Conservation (phyloP, 2,888 invertebrate genomes). For the Synergus japonicus region DNA sequence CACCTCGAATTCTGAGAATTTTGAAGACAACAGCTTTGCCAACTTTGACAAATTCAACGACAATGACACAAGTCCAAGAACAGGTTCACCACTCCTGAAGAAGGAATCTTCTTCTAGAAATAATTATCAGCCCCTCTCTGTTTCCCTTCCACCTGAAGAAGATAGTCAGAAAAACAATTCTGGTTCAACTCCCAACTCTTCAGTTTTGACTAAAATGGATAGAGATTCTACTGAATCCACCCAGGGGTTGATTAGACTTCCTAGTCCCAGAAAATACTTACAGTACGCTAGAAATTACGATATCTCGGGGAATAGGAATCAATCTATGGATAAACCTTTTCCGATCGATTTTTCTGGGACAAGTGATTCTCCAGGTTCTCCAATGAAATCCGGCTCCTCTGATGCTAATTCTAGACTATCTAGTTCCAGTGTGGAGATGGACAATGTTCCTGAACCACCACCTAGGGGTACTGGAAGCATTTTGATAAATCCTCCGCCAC, state of each 20-base stretch:
- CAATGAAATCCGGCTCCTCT: conserved; percentile 69
- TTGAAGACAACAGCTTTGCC: conserved; percentile 78
- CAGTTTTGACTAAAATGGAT: conserved; percentile 63
- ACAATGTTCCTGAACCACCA: conserved; percentile 82
- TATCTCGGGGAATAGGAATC: conserved; percentile 57
- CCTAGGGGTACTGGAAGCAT: conserved; percentile 83
- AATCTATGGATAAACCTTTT: conserved; percentile 69
- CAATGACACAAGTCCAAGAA: conserved; percentile 54
- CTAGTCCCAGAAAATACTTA: conserved; percentile 75
- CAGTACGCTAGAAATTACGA: conserved; percentile 68
- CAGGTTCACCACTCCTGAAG: conserved; percentile 55
- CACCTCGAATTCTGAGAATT: conserved; percentile 65
- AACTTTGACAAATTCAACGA: conserved; percentile 67
- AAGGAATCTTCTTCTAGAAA: conserved; percentile 67
- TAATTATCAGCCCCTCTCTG: conserved; percentile 83
- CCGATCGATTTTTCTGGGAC: conserved; percentile 70
- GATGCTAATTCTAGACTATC: conserved; percentile 72
- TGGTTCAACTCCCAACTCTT: conserved; percentile 72
- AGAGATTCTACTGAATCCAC: conserved; percentile 62
- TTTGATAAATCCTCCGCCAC: conserved; percentile 84
- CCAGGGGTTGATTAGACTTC: conserved; percentile 71
- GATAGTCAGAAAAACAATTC: conserved; percentile 4
- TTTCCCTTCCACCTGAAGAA: conserved; percentile 83
- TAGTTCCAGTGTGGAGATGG: conserved; percentile 74
- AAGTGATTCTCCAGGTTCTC: conserved; percentile 69